Evolutionary conservation across 1,140 invertebrate species (phyloP).

Genomic region (Drosophila tani): DNA sequence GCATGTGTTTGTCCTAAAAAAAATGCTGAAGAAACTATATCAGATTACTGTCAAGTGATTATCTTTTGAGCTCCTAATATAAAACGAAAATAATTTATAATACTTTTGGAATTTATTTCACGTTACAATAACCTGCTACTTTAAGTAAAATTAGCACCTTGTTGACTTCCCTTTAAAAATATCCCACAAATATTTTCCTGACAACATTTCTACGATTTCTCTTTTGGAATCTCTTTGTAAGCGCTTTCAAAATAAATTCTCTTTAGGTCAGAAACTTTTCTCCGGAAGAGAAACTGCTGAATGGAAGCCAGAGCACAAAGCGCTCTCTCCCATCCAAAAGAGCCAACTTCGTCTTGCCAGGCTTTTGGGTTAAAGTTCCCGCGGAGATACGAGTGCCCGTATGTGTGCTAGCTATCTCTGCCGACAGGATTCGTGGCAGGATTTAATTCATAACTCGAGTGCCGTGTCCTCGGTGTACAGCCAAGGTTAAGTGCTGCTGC

Average conservation of each 20-base stretch:
- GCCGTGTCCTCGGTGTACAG: constrained; percentile 77
- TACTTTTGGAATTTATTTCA: no score
- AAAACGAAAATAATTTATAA: no score
- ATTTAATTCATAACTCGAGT: constrained; percentile 81
- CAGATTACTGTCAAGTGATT: constrained; percentile 21
- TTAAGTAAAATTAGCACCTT: neutral
- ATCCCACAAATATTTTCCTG: constrained; percentile 32
- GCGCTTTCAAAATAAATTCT: constrained; percentile 7
- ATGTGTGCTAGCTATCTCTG: constrained; percentile 37
- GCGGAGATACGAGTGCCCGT: constrained; percentile 37
- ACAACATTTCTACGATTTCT: neutral
- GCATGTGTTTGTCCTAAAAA: constrained; percentile 43
- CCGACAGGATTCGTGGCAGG: constrained; percentile 62
- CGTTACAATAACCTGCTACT: no score
- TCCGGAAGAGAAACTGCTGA: constrained; percentile 51
- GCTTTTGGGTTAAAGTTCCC: constrained; percentile 66
- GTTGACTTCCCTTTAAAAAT: neutral
- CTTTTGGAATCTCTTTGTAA: neutral
- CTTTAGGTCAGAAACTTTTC: constrained; percentile 14
- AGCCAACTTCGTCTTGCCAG: constrained; percentile 13
- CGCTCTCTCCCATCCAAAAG: constrained; percentile 12
- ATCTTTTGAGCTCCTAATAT: no score
- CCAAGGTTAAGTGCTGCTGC: constrained; percentile 77
- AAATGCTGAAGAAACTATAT: constrained; percentile 45
- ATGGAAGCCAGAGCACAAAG: constrained; percentile 52